Evolutionary conservation across 2,888 invertebrate species (phyloP), one percentile per base, ranked within the genome.

Genomic region (Eupithecia vulgata): DNA sequence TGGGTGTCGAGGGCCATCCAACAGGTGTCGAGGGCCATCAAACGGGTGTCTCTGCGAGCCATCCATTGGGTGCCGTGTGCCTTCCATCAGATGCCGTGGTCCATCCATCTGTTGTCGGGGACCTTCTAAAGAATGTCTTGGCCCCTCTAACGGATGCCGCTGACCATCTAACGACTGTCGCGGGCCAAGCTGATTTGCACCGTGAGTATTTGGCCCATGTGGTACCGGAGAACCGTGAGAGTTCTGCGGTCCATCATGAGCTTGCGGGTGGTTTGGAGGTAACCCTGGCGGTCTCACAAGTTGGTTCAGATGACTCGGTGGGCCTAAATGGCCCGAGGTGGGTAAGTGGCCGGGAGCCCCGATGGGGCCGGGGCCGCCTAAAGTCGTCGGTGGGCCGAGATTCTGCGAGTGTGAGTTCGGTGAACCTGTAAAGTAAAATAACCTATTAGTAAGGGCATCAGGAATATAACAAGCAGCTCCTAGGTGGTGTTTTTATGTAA

Each of bases 381-480:
- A 71, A 0, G 69, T 52, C 21, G 79, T 68, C 35, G 65, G 78
- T 30, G 64, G 81, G 92, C 90, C 76, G 91, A 92, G 77, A 92
- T 91, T 75, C 86, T 87, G 61, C 35, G 81, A 82, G 65, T 74
- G 75, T 66, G 71, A 71, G 69, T 74, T 66, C 76, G 83, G 52
- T 73, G 65, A 65, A 65, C 65, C 65, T 65, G 65, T 15, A n/a
- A 37, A 40, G 13, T 12, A 64, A 64, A 52, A 21, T 8, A 4
- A 52, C 52, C 30, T 30, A 30, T 30, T 30, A 30, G 30, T 1
- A 12, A 2, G 12, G 10, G 40, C 42, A 42, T 1, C 42, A 42
- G 12, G 13, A 42, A 42, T 42, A 42, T 42, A 42, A 42, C 13
- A 42, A 5, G 42, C 15, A 1, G 10, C 12, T 42, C 13, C 5